phyloP scores from a whole-genome alignment of 2,797 vertebrate genomes.

The Agapornis canus region DNA sequence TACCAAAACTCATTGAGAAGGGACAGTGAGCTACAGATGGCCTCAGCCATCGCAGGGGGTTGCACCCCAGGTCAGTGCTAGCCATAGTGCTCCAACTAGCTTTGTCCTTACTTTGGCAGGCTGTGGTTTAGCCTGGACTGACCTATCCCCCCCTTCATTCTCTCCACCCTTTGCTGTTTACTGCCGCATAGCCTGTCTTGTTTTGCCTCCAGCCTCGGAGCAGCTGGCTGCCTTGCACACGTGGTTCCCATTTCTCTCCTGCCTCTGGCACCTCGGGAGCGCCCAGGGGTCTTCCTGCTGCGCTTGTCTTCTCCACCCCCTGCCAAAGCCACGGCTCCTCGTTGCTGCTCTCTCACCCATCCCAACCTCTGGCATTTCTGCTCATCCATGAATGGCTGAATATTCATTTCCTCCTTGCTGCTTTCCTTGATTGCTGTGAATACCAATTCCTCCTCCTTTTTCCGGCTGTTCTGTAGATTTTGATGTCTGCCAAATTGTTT shows the following conservation, averaged over 20 bases:
- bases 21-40: background rate
- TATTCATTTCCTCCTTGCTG: conserved; percentile 67
- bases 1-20: background rate
- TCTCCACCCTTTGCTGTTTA: background rate
- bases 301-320: background rate
- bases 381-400: conserved; percentile 57
- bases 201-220: conserved; percentile 21
- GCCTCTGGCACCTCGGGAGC: conserved; percentile 46
- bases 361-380: conserved; percentile 69
- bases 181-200: background rate
- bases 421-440: conserved; percentile 43
- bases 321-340: conserved; percentile 32
- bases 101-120: background rate
- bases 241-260: conserved; percentile 43
- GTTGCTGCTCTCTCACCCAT: conserved; percentile 53
- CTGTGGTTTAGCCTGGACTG: background rate
- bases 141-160: background rate
- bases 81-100: background rate
- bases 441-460: conserved; percentile 72
- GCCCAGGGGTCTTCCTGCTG: conserved; percentile 46
- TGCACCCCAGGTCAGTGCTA: background rate
- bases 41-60: background rate
- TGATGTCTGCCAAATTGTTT: conserved; percentile 65
- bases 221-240: conserved; percentile 41
- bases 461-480: conserved; percentile 54